Evolutionary conservation across 2,113 vertebrate species (phyloP).

Genomic region (Oryzias celebensis): DNA sequence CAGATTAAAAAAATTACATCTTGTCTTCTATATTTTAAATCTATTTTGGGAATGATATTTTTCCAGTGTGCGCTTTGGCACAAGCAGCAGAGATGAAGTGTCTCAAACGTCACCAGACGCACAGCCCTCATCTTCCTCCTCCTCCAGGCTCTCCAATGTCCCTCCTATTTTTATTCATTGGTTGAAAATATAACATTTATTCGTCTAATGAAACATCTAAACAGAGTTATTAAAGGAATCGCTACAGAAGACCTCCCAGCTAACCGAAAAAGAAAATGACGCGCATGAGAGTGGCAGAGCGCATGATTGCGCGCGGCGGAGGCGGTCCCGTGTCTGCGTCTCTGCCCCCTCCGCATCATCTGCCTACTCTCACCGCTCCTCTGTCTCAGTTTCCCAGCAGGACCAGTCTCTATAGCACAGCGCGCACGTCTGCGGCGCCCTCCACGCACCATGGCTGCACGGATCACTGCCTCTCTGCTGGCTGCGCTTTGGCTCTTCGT

Average conservation of each 20-base stretch:
- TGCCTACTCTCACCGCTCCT: conserved; percentile 24
- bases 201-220: too few relatives aligned
- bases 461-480: conserved; percentile 38
- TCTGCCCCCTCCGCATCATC: conserved; percentile 40
- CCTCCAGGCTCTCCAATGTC: conserved; percentile 9
- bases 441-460: conserved; percentile 59
- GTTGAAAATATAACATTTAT: conserved; percentile 19
- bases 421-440: conserved; percentile 31
- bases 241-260: too few relatives aligned
- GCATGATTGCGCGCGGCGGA: conserved; percentile 8
- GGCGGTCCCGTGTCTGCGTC: conserved; percentile 14
- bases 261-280: background rate
- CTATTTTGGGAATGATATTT: too few relatives aligned
- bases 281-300: background rate
- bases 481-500: conserved; percentile 56
- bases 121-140: conserved; percentile 32
- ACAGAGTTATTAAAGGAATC: too few relatives aligned
- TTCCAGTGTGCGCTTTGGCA: background rate
- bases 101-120: background rate
- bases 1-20: too few relatives aligned
- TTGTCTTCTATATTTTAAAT: too few relatives aligned
- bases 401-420: conserved; percentile 20
- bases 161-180: conserved; percentile 27
- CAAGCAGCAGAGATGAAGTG: background rate
- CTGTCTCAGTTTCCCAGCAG: conserved; percentile 12